These are phyloP conservation scores for Spea hammondii DNA, from an alignment of 2,797 vertebrate species.

Conservation along the genomic window DNA sequence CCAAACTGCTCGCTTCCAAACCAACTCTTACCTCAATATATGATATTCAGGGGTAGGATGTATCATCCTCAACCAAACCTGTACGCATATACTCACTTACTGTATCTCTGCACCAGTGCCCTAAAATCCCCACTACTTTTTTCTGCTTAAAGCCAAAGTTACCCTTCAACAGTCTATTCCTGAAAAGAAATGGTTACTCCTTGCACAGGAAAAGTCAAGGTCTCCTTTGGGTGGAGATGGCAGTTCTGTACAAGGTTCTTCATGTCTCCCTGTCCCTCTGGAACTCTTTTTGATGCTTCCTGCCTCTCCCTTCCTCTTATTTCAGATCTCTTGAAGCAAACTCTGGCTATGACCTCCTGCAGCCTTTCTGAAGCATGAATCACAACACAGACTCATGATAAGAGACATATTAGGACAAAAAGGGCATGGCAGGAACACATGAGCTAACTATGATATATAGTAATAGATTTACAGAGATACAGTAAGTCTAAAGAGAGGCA, in stretches of 20 bases:
- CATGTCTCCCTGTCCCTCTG: constrained; percentile 4
- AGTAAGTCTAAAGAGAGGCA: too few species aligned
- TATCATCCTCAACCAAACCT: too few species aligned
- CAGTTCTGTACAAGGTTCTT: constrained; percentile 9
- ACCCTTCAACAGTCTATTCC: neutral
- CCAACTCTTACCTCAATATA: too few species aligned
- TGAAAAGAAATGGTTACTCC: constrained; percentile 13
- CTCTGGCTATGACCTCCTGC: neutral
- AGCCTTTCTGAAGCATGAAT: neutral
- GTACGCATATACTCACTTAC: neutral
- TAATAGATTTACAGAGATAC: too few species aligned
- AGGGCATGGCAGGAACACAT: too few species aligned
- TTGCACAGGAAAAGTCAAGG: constrained; percentile 30
- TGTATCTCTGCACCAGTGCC: constrained; percentile 13
- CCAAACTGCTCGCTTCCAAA: too few species aligned
- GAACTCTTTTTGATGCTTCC: constrained; percentile 20
- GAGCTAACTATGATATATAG: too few species aligned
- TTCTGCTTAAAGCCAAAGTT: neutral
- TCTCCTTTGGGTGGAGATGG: constrained; percentile 10
- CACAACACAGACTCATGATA: too few species aligned
- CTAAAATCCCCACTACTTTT: neutral
- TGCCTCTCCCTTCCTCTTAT: constrained; percentile 44
- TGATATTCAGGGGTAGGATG: too few species aligned
- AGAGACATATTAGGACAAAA: neutral
- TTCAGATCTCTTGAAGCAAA: constrained; percentile 17